Evolutionary conservation across 2,888 invertebrate species (phyloP).

Genomic region (Dynastes grantii): DNA sequence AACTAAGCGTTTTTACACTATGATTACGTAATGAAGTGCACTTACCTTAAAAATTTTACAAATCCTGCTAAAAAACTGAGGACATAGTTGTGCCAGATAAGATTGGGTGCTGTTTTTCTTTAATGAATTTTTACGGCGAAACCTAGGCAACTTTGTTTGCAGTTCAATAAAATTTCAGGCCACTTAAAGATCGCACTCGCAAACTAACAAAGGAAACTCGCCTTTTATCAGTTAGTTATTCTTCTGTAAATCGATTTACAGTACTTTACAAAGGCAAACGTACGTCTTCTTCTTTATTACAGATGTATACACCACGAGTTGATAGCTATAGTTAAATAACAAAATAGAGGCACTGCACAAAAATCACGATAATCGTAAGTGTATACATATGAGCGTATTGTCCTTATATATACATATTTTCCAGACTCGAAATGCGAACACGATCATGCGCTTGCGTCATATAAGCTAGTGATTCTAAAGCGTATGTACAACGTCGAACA

Average conservation of each 20-base stretch:
- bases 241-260: constrained; percentile 8
- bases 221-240: not conserved
- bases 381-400: constrained; percentile 6
- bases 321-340: not conserved
- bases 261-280: not conserved
- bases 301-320: not conserved
- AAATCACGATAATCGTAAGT: constrained; percentile 14
- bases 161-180: not conserved
- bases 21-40: not conserved
- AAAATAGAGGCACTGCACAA: constrained; percentile 30
- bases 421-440: constrained; percentile 18
- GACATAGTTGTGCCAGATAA: constrained; percentile 6
- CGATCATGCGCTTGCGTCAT: constrained; percentile 11
- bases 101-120: not conserved
- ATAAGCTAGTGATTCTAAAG: constrained; percentile 1
- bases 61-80: constrained; percentile 43
- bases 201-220: constrained; percentile 22
- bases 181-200: constrained; percentile 4
- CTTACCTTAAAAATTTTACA: constrained; percentile 26
- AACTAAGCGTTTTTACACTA: not conserved
- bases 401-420: constrained; percentile 24
- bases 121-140: not conserved
- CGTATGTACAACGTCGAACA: not conserved
- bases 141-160: constrained; percentile 41
- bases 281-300: not conserved